Evolutionary conservation across 2,797 vertebrate genomes (phyloP).

Genomic region (Sparidentex hasta): DNA sequence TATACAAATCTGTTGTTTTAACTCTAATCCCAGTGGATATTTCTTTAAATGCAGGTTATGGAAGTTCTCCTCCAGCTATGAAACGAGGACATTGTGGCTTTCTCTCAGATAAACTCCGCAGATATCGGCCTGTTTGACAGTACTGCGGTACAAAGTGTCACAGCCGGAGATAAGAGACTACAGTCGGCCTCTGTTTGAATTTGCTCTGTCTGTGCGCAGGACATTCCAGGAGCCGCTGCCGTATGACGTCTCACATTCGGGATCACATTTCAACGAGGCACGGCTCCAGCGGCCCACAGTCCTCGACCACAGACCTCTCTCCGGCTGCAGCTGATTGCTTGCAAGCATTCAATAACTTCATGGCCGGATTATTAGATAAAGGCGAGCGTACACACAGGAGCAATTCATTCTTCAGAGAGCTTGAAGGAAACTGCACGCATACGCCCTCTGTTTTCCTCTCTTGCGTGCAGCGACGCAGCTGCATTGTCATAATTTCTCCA

Average conservation of each 20-base stretch:
- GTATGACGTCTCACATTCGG: constrained; percentile 69
- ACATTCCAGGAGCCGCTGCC: constrained; percentile 78
- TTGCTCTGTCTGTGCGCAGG: constrained; percentile 65
- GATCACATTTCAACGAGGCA: constrained; percentile 78
- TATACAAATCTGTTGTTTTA: too few species aligned
- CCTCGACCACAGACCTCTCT: constrained; percentile 62
- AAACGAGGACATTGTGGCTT: constrained; percentile 43
- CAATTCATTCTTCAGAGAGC: constrained; percentile 51
- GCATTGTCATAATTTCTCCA: constrained; percentile 40
- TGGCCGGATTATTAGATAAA: constrained; percentile 58
- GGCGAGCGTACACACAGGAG: constrained; percentile 30
- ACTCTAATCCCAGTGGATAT: background rate
- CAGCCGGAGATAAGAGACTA: constrained; percentile 72
- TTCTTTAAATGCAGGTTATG: background rate
- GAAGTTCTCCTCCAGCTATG: background rate
- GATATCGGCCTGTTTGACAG: constrained; percentile 50
- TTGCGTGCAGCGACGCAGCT: constrained; percentile 28
- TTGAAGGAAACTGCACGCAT: constrained; percentile 26
- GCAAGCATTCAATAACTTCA: constrained; percentile 53
- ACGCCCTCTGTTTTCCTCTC: constrained; percentile 41
- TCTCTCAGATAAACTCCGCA: constrained; percentile 25
- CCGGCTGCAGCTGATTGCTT: constrained; percentile 64
- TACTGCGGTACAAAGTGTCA: constrained; percentile 67
- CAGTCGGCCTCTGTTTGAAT: constrained; percentile 57
- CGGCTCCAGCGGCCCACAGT: constrained; percentile 49